These are phyloP conservation scores for Chelon labrosus DNA, from an alignment of 2,797 vertebrate genomes.

Conservation along the genomic window DNA sequence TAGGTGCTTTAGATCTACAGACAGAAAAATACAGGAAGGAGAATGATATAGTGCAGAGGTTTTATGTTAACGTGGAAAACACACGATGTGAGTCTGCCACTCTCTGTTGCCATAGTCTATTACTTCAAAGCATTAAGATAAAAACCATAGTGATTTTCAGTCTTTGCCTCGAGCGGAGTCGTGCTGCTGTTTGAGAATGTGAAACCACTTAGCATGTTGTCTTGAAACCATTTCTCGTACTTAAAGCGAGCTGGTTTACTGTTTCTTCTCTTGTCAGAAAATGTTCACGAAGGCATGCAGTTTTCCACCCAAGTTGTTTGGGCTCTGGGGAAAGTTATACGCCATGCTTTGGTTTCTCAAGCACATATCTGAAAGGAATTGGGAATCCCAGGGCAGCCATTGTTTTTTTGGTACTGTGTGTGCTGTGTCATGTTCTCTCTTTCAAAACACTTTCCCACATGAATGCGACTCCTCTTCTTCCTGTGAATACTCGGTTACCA, in stretches of 20 bases:
- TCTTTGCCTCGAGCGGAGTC: conserved; percentile 56
- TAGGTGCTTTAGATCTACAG: conserved; percentile 13
- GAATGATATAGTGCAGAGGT: conserved; percentile 25
- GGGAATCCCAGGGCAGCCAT: conserved; percentile 29
- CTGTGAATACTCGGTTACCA: conserved; percentile 43
- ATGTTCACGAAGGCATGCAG: conserved; percentile 46
- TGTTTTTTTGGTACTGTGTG: conserved; percentile 15
- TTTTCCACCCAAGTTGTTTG: conserved; percentile 40
- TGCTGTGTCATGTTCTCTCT: conserved; percentile 31
- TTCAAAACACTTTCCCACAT: conserved; percentile 45
- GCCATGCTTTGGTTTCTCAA: conserved; percentile 41
- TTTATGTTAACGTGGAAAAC: conserved; percentile 28
- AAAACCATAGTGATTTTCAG: conserved; percentile 53
- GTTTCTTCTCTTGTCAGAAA: conserved; percentile 36
- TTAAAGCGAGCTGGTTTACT: conserved; percentile 24
- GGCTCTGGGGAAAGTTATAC: conserved; percentile 16
- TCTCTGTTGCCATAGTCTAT: conserved; percentile 47
- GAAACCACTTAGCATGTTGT: conserved; percentile 62
- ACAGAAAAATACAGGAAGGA: conserved; percentile 17
- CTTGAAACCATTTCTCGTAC: conserved; percentile 56
- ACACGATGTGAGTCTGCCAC: conserved; percentile 12
- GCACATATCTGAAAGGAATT: conserved; percentile 51
- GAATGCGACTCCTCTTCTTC: conserved; percentile 45
- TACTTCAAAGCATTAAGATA: conserved; percentile 64
- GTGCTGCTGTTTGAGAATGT: conserved; percentile 57